Percentiles rank a stretch among this genome's conserved stretches.
These are phyloP conservation scores for Brachystomella parvula DNA, from an alignment of 1,140 invertebrate genomes.

Conservation along the genomic window DNA sequence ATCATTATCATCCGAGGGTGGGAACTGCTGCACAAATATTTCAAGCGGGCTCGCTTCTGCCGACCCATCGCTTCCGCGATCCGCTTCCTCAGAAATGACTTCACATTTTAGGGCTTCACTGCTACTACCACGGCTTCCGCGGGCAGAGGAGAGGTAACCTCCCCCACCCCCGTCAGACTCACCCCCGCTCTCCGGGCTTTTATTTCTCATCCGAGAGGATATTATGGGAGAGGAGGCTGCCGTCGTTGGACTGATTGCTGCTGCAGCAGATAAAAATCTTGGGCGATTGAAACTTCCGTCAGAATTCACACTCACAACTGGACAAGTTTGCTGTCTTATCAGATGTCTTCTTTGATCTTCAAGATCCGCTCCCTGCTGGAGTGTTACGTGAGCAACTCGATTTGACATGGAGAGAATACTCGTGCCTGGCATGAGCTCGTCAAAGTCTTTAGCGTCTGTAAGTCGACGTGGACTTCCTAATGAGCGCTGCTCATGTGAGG, in stretches of 20 bases:
- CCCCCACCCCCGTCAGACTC: slow-evolving; percentile 18
- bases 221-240: slow-evolving; percentile 36
- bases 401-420: slow-evolving; percentile 36
- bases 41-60: slow-evolving; percentile 36
- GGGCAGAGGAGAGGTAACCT: slow-evolving; percentile 1
- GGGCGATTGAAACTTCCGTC: slow-evolving; percentile 35
- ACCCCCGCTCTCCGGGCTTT: slow-evolving; percentile 31
- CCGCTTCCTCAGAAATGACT: slow-evolving; percentile 36
- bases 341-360: slow-evolving; percentile 37
- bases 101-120: slow-evolving; percentile 33
- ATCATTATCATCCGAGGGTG: slow-evolving; percentile 35
- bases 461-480: slow-evolving; percentile 34
- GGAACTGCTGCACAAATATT: slow-evolving; percentile 37
- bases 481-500: slow-evolving; percentile 30
- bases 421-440: slow-evolving; percentile 35
- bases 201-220: slow-evolving; percentile 27
- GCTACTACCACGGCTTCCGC: slow-evolving; percentile 35
- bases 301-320: slow-evolving; percentile 31
- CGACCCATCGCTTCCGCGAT: slow-evolving; percentile 28
- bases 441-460: slow-evolving; percentile 32
- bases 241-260: slow-evolving; percentile 34
- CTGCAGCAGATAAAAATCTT: slow-evolving; percentile 37
- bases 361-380: slow-evolving; percentile 30
- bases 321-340: slow-evolving; percentile 38
- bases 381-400: slow-evolving; percentile 32